Evolutionary conservation across 2,797 vertebrate species (phyloP).

Genomic region (Urophycis tenuis): DNA sequence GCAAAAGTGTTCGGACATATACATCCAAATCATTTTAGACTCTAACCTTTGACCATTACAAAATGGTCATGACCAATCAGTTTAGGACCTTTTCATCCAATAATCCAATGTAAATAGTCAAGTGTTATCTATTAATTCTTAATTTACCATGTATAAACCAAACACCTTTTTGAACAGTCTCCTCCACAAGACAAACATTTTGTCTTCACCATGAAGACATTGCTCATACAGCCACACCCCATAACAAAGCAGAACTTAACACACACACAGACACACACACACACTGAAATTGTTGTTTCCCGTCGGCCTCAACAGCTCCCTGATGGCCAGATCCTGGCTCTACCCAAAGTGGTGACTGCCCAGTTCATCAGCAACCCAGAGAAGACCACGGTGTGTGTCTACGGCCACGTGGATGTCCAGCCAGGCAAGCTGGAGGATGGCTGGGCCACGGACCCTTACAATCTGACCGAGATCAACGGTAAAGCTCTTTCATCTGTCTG

Average conservation of each 20-base stretch:
- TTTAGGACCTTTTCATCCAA: too few species aligned
- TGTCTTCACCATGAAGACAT: too few species aligned
- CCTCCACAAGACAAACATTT: too few species aligned
- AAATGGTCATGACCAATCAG: too few species aligned
- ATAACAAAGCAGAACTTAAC: background rate
- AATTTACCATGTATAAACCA: too few species aligned
- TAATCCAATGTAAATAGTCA: too few species aligned
- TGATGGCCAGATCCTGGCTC: conserved; percentile 52
- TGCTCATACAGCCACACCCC: background rate
- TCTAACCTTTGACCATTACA: too few species aligned
- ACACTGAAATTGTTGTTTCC: background rate
- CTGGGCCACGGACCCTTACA: conserved; percentile 74
- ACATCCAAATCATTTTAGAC: too few species aligned
- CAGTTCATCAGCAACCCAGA: conserved; percentile 64
- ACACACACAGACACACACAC: background rate
- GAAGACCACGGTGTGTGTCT: conserved; percentile 72
- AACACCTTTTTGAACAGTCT: too few species aligned
- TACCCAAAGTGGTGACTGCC: conserved; percentile 74
- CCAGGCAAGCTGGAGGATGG: conserved; percentile 72
- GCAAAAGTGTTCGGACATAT: too few species aligned
- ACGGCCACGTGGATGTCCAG: conserved; percentile 77
- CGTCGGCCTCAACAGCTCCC: conserved; percentile 52
- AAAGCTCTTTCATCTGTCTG: conserved; percentile 5
- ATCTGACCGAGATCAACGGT: conserved; percentile 73
- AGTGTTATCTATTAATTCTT: too few species aligned